Conservation (phyloP, 2,888 invertebrate species). For the Sphecodes monilicornis region DNA sequence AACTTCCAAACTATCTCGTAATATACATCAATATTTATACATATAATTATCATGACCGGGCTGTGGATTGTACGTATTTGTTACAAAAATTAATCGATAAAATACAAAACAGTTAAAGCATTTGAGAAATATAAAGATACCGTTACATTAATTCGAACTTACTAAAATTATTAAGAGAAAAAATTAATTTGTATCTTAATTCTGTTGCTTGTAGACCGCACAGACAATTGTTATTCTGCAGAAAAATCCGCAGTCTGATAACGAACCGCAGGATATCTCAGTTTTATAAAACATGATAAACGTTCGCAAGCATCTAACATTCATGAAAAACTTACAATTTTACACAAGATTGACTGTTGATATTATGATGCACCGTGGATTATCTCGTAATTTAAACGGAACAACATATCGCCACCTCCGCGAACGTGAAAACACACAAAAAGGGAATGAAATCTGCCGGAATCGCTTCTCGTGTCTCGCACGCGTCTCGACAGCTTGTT, state of each 20-base stretch:
- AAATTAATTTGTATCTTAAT: too few species aligned
- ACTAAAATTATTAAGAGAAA: too few species aligned
- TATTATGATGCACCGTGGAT: background rate
- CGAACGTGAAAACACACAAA: slow-evolving; percentile 8
- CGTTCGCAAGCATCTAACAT: background rate
- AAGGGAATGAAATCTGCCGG: slow-evolving; percentile 29
- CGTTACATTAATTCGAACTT: too few species aligned
- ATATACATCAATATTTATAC: background rate
- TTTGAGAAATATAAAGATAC: too few species aligned
- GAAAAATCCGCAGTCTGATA: background rate
- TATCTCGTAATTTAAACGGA: background rate
- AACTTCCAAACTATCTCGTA: background rate
- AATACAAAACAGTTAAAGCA: background rate
- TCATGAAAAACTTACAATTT: background rate
- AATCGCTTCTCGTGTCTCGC: slow-evolving; percentile 41
- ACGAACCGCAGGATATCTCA: background rate
- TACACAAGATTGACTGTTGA: background rate
- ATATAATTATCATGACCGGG: too few species aligned
- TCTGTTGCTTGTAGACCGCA: too few species aligned
- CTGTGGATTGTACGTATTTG: too few species aligned
- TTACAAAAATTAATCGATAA: too few species aligned
- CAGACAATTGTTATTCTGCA: too few species aligned
- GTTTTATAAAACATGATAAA: background rate
- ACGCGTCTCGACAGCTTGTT: slow-evolving; percentile 54
- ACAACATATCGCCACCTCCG: background rate